Evolutionary conservation across 2,888 invertebrate species (phyloP).

Genomic region (Drosophila macrospina): DNA sequence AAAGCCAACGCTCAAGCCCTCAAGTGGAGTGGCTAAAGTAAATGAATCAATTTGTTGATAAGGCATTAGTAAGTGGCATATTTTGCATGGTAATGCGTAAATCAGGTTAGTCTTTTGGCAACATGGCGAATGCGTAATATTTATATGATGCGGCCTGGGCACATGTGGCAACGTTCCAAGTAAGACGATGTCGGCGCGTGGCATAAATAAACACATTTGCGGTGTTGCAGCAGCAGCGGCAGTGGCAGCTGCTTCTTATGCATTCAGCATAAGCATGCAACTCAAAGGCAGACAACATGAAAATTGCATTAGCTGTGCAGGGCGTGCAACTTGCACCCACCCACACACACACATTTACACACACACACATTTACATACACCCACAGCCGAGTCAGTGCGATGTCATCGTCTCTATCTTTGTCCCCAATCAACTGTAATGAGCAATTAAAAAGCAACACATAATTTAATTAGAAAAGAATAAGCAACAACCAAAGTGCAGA

Average conservation of each 20-base stretch:
- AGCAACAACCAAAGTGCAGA: constrained; percentile 18
- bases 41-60: constrained; percentile 5
- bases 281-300: constrained; percentile 59
- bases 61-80: constrained; percentile 34
- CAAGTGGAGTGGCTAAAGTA: not conserved
- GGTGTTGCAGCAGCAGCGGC: constrained; percentile 31
- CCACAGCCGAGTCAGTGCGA: constrained; percentile 1
- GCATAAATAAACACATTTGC: constrained; percentile 73
- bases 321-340: constrained; percentile 26
- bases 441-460: constrained; percentile 68
- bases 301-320: constrained; percentile 67
- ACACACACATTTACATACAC: constrained; percentile 4
- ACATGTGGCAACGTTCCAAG: constrained; percentile 74
- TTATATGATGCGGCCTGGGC: constrained; percentile 50
- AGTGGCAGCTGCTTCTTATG: constrained; percentile 48
- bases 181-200: constrained; percentile 53
- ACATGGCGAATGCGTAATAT: constrained; percentile 72
- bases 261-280: constrained; percentile 39
- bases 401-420: constrained; percentile 10
- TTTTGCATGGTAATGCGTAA: constrained; percentile 49
- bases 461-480: constrained; percentile 61
- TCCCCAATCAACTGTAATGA: constrained; percentile 39
- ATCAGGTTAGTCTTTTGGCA: constrained; percentile 66
- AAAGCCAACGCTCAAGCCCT: not conserved
- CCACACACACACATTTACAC: constrained; percentile 23